A percentile compares a stretch with the other conserved stretches of the same genome.
phyloP scores from a whole-genome alignment of 2,888 invertebrate genomes.

The Stegana nigrithorax region DNA sequence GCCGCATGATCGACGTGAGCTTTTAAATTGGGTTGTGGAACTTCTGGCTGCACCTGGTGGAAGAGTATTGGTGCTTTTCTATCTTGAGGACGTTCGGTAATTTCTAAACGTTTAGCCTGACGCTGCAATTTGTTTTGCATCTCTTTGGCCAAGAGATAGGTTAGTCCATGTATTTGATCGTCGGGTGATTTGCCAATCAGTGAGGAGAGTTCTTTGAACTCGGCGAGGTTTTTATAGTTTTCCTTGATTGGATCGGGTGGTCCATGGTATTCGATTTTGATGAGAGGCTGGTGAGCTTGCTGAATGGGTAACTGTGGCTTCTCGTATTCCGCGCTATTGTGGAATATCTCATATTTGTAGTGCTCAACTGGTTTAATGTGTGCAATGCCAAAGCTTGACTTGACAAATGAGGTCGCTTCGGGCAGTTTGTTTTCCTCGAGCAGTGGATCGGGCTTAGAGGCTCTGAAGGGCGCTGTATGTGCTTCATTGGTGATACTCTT shows the following conservation, averaged over 20 bases:
- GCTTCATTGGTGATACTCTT: slow-evolving; percentile 2
- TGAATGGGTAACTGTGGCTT: slow-evolving; percentile 2
- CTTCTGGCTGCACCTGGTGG: slow-evolving; percentile 39
- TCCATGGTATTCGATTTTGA: slow-evolving; percentile 56
- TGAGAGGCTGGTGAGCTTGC: slow-evolving; percentile 29
- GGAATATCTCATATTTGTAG: slow-evolving; percentile 43
- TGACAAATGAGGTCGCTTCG: slow-evolving; percentile 21
- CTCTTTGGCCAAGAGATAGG: slow-evolving; percentile 68
- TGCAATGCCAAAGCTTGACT: slow-evolving; percentile 9
- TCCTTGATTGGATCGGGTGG: slow-evolving; percentile 46
- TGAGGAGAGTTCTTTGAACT: slow-evolving; percentile 68
- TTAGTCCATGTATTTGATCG: slow-evolving; percentile 70
- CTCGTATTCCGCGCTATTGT: slow-evolving; percentile 8
- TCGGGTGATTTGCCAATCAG: slow-evolving; percentile 70
- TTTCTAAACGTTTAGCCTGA: slow-evolving; percentile 41
- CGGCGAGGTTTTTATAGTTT: slow-evolving; percentile 56
- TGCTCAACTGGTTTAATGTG: slow-evolving; percentile 38
- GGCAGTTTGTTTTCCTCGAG: slow-evolving; percentile 35
- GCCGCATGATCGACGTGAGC: slow-evolving; percentile 25
- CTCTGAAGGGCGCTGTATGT: slow-evolving; percentile 45
- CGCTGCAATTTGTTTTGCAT: slow-evolving; percentile 58
- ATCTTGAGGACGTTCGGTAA: slow-evolving; percentile 52
- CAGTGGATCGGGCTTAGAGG: slow-evolving; percentile 49
- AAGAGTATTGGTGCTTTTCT: slow-evolving; percentile 65
- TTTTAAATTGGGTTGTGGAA: slow-evolving; percentile 21